Evolutionary conservation across 1,140 invertebrate species (phyloP), one percentile per base, ranked within the genome.

Genomic region (Apocrypta bakeri): DNA sequence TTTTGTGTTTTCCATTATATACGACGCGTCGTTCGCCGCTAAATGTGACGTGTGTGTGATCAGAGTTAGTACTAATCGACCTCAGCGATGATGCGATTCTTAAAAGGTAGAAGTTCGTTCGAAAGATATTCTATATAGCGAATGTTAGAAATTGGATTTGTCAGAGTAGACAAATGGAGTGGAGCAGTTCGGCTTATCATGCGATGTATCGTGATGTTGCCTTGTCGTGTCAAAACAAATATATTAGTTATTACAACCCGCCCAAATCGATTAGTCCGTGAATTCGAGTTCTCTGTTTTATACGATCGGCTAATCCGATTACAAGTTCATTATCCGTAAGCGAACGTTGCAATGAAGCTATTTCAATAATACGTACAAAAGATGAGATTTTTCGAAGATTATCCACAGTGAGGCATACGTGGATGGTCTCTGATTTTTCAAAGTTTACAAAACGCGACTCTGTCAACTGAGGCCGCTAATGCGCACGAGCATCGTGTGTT

Each of bases 1-100:
- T 79, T 79, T 69, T 69, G 33, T 79, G 37, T 69, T 77, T 79
- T 69, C 76, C 64, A 42, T 68, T 42, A 68, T 17, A 74, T 29
- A n/a, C n/a, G n/a, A n/a, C n/a, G 24, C 31, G 33, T 69, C 33
- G 68, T 48, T 24, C 40, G 31, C n/a, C 33, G 21, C 76, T 42
- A 29, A 61, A 56, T 31, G 73, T 48, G 63, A n/a, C 4, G 40
- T 14, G 40, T 42, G 40, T 42, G 40, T 42, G 40, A 11, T 14
- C 11, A 1, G 25, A 42, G 27, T 17, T 14, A 27, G 56, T 4
- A 27, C 42, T 25, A 29, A 74, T 56, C 29, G 33, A 64, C 74
- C 61, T 42, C 21, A 29, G 25, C 25, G 17, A 63, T 64, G 74
- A 76, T 64, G 11, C 56, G 74, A 37, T 27, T 64, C 64, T 76